Conservation (phyloP, 2,888 invertebrate genomes). For the Tineola bisselliella region DNA sequence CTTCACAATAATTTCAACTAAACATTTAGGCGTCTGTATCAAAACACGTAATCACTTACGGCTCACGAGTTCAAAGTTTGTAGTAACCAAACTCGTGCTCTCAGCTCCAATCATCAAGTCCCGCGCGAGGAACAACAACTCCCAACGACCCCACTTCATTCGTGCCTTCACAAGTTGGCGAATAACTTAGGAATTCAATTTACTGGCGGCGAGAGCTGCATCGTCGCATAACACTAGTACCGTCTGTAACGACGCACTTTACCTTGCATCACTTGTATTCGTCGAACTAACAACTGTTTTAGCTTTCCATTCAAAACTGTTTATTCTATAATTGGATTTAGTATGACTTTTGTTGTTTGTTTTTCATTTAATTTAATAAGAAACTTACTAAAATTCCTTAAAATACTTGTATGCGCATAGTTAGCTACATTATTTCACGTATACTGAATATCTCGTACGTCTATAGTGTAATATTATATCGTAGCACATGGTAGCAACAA, state of each 20-base stretch:
- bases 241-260: neutral
- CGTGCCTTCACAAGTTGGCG: constrained; percentile 45
- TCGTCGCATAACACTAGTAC: constrained; percentile 1
- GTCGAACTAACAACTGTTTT: neutral
- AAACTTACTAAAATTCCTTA: no score
- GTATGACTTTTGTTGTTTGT: neutral
- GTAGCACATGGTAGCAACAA: neutral
- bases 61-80: constrained; percentile 15
- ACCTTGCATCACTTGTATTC: neutral
- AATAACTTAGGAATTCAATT: constrained; percentile 63
- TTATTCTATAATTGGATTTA: neutral
- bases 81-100: constrained; percentile 17
- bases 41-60: constrained; percentile 36
- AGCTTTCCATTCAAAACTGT: neutral
- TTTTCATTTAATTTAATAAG: neutral
- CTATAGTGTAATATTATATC: neutral
- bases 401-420: no score
- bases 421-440: no score
- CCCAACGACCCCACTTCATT: constrained; percentile 50
- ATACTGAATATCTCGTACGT: neutral
- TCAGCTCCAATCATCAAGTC: constrained; percentile 38
- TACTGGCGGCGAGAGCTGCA: constrained; percentile 35
- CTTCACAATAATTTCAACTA: neutral
- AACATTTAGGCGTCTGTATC: constrained; percentile 21
- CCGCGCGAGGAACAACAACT: constrained; percentile 41